A percentile compares a stretch with the other conserved stretches of the same genome.
These are phyloP conservation scores for Lithobates sylvaticus DNA, from an alignment of 2,797 vertebrate species.

Conservation along the genomic window DNA sequence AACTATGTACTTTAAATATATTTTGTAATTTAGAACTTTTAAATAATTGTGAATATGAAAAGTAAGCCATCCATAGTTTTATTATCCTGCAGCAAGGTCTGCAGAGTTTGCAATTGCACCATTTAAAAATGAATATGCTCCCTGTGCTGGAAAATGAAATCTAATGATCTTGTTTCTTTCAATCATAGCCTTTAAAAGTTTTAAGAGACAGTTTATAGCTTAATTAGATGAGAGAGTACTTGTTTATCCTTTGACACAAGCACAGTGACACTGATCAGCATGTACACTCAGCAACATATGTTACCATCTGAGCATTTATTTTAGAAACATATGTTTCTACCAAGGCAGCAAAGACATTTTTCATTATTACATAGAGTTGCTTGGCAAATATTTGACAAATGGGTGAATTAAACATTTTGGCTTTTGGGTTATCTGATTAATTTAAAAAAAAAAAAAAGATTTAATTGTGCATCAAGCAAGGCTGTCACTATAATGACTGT, in stretches of 20 bases:
- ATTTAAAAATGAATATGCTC: no score
- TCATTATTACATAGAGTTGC: constrained; percentile 30
- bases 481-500: no score
- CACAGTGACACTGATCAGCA: constrained; percentile 49
- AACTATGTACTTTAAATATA: background rate
- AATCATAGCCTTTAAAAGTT: background rate
- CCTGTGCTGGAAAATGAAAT: no score
- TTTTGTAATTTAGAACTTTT: constrained; percentile 10
- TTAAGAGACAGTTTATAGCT: constrained; percentile 42
- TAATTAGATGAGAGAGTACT: constrained; percentile 50
- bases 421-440: background rate
- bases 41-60: background rate
- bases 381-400: constrained; percentile 27
- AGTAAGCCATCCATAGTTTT: background rate
- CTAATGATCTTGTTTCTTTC: background rate
- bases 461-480: no score
- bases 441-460: no score
- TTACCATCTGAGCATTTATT: constrained; percentile 49
- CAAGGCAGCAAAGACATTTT: constrained; percentile 34
- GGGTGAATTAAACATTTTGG: constrained; percentile 10
- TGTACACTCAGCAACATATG: constrained; percentile 44
- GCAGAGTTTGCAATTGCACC: background rate
- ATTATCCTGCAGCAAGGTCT: no score
- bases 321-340: constrained; percentile 53
- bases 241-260: constrained; percentile 57